Evolutionary conservation across 2,797 vertebrate genomes (phyloP).

Genomic region (Myotis planiceps): DNA sequence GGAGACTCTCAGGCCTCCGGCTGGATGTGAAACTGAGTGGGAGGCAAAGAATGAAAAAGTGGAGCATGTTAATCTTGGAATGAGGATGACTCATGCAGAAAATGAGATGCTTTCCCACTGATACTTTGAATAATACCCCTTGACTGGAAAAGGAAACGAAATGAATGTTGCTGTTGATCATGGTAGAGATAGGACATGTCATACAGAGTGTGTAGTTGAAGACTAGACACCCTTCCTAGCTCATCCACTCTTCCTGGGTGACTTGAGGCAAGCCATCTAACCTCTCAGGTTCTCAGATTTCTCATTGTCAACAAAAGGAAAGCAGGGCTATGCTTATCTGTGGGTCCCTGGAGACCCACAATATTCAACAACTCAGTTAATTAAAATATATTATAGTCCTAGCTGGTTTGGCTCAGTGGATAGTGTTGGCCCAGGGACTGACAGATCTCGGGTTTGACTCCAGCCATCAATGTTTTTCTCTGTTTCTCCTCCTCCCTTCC

Average conservation of each 20-base stretch:
- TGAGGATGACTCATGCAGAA: slow-evolving; percentile 69
- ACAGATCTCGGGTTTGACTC: too few species aligned
- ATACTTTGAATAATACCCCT: slow-evolving; percentile 46
- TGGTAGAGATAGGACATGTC: background rate
- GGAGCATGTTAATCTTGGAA: slow-evolving; percentile 74
- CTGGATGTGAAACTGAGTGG: slow-evolving; percentile 73
- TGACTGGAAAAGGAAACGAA: slow-evolving; percentile 14
- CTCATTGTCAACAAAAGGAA: background rate
- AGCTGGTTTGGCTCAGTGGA: too few species aligned
- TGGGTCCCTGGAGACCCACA: background rate
- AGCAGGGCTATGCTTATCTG: background rate
- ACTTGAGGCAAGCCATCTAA: background rate
- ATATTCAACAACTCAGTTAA: background rate
- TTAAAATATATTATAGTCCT: background rate
- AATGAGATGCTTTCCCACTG: slow-evolving; percentile 72
- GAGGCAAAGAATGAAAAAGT: slow-evolving; percentile 72
- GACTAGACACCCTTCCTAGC: background rate
- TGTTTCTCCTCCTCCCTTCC: too few species aligned
- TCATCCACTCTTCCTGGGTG: background rate
- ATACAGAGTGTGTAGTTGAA: background rate
- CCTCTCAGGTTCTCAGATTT: background rate
- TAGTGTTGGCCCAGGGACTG: too few species aligned
- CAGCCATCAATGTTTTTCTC: too few species aligned
- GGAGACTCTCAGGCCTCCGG: slow-evolving; percentile 7
- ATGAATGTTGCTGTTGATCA: background rate